phyloP scores from a whole-genome alignment of 1,140 invertebrate genomes.

The Drosophila azteca region DNA sequence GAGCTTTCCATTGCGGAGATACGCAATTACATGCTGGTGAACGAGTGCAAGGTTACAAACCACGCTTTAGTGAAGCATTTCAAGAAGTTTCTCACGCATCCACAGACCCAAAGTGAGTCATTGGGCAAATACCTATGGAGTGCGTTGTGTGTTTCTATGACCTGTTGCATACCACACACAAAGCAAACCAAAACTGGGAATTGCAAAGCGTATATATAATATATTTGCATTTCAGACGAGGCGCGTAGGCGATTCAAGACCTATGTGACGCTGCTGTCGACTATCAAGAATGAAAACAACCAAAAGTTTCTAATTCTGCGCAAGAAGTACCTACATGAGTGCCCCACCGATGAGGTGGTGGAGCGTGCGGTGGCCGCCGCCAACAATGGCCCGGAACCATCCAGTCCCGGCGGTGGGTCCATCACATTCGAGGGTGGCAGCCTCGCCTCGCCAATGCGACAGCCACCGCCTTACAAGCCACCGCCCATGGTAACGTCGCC shows the following conservation, averaged over 20 bases:
- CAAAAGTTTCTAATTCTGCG: conserved; percentile 94
- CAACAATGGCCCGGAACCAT: conserved; percentile 61
- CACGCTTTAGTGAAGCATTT: conserved; percentile 95
- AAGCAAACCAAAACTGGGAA: background rate
- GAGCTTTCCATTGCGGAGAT: conserved; percentile 93
- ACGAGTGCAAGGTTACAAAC: conserved; percentile 93
- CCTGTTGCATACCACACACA: conserved; percentile 55
- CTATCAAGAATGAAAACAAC: conserved; percentile 91
- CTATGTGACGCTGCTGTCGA: conserved; percentile 94
- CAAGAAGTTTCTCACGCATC: conserved; percentile 90
- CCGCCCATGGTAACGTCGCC: conserved; percentile 85
- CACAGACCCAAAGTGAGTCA: conserved; percentile 83
- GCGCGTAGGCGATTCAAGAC: conserved; percentile 94
- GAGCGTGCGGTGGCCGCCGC: conserved; percentile 77
- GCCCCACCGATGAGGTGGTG: conserved; percentile 84
- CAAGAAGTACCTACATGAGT: conserved; percentile 87
- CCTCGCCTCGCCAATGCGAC: conserved; percentile 28
- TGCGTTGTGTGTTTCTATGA: conserved; percentile 4
- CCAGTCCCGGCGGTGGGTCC: conserved; percentile 64
- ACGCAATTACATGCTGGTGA: conserved; percentile 91
- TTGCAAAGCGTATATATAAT: conserved; percentile 7
- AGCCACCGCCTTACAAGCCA: conserved; percentile 87
- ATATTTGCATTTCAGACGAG: conserved; percentile 83
- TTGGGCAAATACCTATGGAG: background rate
- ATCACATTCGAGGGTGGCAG: conserved; percentile 60